These are phyloP conservation scores for Caenorhabditis panamensis DNA, from an alignment of 2,888 invertebrate species.

Conservation along the genomic window DNA sequence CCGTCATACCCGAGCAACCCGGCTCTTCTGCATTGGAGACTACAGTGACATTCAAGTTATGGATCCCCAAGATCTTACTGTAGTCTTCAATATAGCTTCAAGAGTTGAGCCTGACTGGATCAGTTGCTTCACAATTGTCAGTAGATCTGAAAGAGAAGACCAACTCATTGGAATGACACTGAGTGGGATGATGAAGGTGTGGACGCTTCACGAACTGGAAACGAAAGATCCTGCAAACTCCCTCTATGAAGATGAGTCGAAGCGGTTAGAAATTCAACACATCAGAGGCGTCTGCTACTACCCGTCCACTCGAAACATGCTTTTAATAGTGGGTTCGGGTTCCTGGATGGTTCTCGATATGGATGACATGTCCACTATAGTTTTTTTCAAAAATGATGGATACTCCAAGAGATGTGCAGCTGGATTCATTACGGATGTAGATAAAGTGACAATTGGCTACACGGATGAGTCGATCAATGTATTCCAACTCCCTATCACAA, in stretches of 20 bases:
- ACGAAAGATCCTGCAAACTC: constrained; percentile 71
- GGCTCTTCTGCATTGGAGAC: constrained; percentile 95
- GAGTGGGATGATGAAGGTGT: constrained; percentile 80
- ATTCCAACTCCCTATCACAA: constrained; percentile 94
- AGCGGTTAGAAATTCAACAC: constrained; percentile 94
- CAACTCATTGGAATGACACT: constrained; percentile 78
- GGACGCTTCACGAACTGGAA: constrained; percentile 79
- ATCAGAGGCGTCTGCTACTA: constrained; percentile 61
- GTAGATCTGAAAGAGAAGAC: constrained; percentile 77
- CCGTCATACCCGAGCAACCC: constrained; percentile 62
- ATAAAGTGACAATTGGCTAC: constrained; percentile 90
- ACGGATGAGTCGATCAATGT: constrained; percentile 96
- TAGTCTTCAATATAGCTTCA: constrained; percentile 85
- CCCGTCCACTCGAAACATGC: constrained; percentile 91
- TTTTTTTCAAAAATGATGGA: constrained; percentile 62
- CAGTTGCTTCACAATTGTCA: constrained; percentile 91
- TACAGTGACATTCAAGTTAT: constrained; percentile 97
- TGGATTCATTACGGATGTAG: constrained; percentile 80
- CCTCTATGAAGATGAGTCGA: constrained; percentile 95
- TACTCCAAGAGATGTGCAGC: constrained; percentile 64
- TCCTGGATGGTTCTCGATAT: constrained; percentile 94
- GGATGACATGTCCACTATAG: constrained; percentile 87
- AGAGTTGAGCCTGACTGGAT: constrained; percentile 98
- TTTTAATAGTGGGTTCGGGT: constrained; percentile 95
- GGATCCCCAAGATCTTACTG: constrained; percentile 95